These are phyloP conservation scores for Smittia sp. DNA, from an alignment of 2,888 invertebrate species.

Conservation along the genomic window DNA sequence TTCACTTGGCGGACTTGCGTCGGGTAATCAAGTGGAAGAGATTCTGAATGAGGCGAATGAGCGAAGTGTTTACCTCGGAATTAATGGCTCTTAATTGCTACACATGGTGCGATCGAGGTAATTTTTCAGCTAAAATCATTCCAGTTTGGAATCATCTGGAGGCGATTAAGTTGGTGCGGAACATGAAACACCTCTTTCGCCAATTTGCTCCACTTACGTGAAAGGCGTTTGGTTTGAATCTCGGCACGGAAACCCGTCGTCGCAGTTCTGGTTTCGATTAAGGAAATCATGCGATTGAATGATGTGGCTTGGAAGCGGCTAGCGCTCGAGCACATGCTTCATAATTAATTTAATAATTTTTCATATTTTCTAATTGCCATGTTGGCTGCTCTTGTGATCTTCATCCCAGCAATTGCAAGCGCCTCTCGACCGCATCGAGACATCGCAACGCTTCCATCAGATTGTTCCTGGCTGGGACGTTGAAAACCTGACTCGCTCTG, in stretches of 20 bases:
- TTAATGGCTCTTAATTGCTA: constrained; percentile 26
- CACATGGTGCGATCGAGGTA: constrained; percentile 10
- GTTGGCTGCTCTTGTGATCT: not conserved
- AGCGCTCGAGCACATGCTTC: constrained; percentile 16
- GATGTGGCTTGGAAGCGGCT: not conserved
- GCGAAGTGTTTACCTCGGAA: not conserved
- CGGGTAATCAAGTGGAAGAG: not conserved
- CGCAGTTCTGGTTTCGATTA: constrained; percentile 36
- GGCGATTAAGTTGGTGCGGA: not conserved
- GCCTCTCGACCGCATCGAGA: too few species aligned
- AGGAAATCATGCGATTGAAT: constrained; percentile 29
- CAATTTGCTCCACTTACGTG: not conserved
- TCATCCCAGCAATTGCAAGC: not conserved
- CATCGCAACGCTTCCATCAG: too few species aligned
- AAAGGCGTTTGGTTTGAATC: not conserved
- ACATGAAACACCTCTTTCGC: not conserved
- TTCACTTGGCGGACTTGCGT: not conserved
- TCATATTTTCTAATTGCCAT: constrained; percentile 32
- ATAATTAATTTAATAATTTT: constrained; percentile 36
- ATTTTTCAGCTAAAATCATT: constrained; percentile 9
- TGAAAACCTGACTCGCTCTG: not conserved
- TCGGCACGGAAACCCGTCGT: constrained; percentile 9
- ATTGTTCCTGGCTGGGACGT: too few species aligned
- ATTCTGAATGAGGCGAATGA: not conserved
- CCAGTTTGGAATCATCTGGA: constrained; percentile 7